Percentiles rank a stretch among this genome's conserved stretches.
phyloP scores from a whole-genome alignment of 2,113 vertebrate species.

The Corythornis vintsioides region DNA sequence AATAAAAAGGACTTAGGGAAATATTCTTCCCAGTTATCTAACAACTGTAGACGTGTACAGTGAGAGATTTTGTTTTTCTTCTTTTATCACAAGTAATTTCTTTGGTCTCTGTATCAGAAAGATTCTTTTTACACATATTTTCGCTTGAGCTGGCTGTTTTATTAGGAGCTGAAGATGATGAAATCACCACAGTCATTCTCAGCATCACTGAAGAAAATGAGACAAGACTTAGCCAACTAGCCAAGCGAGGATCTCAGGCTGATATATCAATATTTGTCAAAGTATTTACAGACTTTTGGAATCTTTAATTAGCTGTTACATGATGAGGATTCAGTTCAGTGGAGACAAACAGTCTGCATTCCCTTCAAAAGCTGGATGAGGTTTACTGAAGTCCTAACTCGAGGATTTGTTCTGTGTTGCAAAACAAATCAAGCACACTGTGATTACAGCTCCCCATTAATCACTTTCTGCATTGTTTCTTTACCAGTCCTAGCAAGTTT shows the following conservation, averaged over 20 bases:
- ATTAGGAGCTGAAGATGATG: constrained; percentile 51
- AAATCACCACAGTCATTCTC: constrained; percentile 19
- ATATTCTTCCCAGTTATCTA: background rate
- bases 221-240: constrained; percentile 6
- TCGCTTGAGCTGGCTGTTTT: constrained; percentile 11
- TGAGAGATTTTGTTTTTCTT: background rate
- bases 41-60: background rate
- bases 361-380: background rate
- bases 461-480: constrained; percentile 37
- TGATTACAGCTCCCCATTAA: constrained; percentile 43
- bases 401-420: constrained; percentile 36
- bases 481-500: background rate
- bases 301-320: constrained; percentile 50
- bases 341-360: constrained; percentile 40
- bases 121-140: constrained; percentile 45
- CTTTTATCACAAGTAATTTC: background rate
- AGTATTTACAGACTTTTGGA: constrained; percentile 48
- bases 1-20: constrained; percentile 6
- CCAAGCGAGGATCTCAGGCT: background rate
- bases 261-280: constrained; percentile 38
- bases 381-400: background rate
- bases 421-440: constrained; percentile 21
- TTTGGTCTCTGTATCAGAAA: constrained; percentile 50
- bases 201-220: background rate
- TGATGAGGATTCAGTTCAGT: constrained; percentile 42